phyloP scores from a whole-genome alignment of 1,140 invertebrate genomes.

The Scaptodrosophila lebanonensis region DNA sequence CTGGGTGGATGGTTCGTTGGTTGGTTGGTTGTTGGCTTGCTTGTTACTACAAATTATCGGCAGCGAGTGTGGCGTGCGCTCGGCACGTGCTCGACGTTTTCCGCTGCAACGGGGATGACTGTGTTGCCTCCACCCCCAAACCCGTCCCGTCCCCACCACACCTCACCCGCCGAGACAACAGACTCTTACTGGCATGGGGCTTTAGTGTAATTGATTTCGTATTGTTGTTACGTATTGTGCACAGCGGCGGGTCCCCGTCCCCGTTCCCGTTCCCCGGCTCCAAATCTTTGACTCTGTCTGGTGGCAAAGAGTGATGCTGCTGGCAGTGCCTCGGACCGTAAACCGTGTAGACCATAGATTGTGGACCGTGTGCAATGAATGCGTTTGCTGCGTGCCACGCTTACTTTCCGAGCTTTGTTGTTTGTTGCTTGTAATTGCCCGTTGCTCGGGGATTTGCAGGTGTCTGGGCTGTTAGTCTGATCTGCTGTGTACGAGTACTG shows the following conservation, averaged over 20 bases:
- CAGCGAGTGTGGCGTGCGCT: slow-evolving; percentile 28
- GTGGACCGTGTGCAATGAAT: too few species aligned
- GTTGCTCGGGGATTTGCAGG: background rate
- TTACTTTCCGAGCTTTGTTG: slow-evolving; percentile 41
- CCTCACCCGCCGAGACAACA: background rate
- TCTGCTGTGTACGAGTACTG: background rate
- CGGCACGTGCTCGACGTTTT: slow-evolving; percentile 54
- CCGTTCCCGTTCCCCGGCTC: too few species aligned
- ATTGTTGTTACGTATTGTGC: slow-evolving; percentile 38
- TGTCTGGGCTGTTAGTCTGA: too few species aligned
- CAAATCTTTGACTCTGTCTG: too few species aligned
- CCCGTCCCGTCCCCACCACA: background rate
- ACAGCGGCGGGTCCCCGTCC: too few species aligned
- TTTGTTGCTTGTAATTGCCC: slow-evolving; percentile 22
- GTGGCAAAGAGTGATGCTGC: background rate
- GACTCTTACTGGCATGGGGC: slow-evolving; percentile 20
- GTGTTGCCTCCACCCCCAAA: background rate
- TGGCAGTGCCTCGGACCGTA: too few species aligned
- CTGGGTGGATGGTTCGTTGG: background rate
- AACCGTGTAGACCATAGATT: too few species aligned
- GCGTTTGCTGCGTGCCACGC: slow-evolving; percentile 62
- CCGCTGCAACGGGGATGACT: background rate
- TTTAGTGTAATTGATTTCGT: slow-evolving; percentile 70
- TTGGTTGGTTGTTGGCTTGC: slow-evolving; percentile 35
- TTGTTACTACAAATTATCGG: slow-evolving; percentile 72